These are phyloP conservation scores for Gambusia yucatana DNA, from an alignment of 2,797 vertebrate genomes.

Conservation along the genomic window DNA sequence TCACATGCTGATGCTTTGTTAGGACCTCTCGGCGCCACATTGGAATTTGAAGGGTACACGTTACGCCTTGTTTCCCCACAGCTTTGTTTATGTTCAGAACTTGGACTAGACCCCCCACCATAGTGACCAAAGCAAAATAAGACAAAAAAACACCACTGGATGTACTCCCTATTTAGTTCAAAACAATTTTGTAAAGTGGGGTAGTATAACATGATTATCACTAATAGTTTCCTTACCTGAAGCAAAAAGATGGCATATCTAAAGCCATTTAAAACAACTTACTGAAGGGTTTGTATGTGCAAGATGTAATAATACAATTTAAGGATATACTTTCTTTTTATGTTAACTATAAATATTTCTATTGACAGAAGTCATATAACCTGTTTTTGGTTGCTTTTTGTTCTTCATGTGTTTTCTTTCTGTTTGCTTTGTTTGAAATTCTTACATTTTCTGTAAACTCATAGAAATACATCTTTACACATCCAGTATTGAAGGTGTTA, in stretches of 20 bases:
- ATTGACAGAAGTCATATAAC: not conserved
- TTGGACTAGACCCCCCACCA: not conserved
- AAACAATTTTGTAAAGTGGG: not conserved
- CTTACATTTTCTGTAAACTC: not conserved
- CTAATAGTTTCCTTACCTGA: not conserved
- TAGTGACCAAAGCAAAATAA: not conserved
- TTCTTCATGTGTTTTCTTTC: not conserved
- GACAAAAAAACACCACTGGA: not conserved
- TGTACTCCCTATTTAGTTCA: not conserved
- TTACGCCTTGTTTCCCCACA: conserved; percentile 2
- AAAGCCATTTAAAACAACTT: not conserved
- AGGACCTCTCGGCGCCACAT: not conserved
- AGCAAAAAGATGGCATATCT: not conserved
- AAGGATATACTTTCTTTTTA: not conserved
- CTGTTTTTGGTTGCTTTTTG: not conserved
- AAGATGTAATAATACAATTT: not conserved
- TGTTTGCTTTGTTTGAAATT: not conserved
- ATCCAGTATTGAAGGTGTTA: not conserved
- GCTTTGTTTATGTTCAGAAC: conserved; percentile 3
- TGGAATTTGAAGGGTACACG: conserved; percentile 5
- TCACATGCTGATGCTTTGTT: conserved; percentile 15
- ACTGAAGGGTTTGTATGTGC: not conserved
- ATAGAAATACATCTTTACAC: not conserved
- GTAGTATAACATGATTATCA: not conserved
- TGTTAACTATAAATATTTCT: not conserved